phyloP scores from a whole-genome alignment of 2,888 invertebrate genomes.

The Eumerus sabulonum region DNA sequence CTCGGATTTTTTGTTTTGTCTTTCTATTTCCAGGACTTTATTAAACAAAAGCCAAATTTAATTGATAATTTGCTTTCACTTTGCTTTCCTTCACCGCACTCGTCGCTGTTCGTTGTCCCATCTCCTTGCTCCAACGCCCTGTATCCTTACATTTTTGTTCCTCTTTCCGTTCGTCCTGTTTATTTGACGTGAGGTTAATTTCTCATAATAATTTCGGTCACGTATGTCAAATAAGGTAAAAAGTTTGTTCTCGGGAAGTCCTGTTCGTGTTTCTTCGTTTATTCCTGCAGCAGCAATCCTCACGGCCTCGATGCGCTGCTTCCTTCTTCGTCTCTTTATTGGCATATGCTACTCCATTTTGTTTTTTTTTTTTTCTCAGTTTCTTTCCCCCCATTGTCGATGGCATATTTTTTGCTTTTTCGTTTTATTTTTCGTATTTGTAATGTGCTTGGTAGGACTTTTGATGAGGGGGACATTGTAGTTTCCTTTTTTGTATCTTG shows the following conservation, averaged over 20 bases:
- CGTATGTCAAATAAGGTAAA: constrained; percentile 69
- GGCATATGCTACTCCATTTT: constrained; percentile 42
- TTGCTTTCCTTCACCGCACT: constrained; percentile 24
- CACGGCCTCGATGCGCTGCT: background rate
- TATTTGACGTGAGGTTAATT: constrained; percentile 67
- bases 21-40: constrained; percentile 29
- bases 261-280: constrained; percentile 43
- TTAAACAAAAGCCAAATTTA: constrained; percentile 62
- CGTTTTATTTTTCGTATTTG: too few species aligned
- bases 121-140: constrained; percentile 7
- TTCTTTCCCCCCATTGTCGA: background rate
- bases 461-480: background rate
- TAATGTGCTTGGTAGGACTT: constrained; percentile 38
- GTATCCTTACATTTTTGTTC: background rate
- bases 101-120: background rate
- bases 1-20: constrained; percentile 12
- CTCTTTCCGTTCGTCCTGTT: constrained; percentile 46
- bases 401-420: background rate
- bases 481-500: constrained; percentile 2
- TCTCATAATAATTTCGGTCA: constrained; percentile 69
- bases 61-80: constrained; percentile 67
- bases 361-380: background rate
- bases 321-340: constrained; percentile 1
- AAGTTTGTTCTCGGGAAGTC: constrained; percentile 63
- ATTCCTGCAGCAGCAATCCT: constrained; percentile 7